These are phyloP conservation scores for Parasteatoda lunata DNA, from an alignment of 2,888 invertebrate species.

Conservation along the genomic window DNA sequence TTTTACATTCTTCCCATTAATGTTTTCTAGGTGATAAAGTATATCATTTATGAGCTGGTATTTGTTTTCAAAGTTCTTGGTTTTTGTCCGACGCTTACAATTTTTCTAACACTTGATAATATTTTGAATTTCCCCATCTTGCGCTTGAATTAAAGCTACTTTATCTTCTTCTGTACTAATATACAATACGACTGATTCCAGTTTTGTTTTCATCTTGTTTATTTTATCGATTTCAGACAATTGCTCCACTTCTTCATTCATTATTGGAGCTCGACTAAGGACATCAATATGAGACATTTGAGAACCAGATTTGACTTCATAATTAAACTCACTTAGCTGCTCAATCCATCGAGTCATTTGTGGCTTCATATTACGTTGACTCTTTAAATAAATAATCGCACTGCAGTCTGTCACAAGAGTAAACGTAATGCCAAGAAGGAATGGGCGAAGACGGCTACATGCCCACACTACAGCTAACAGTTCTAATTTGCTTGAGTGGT, in stretches of 20 bases:
- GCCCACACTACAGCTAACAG: slow-evolving; percentile 1
- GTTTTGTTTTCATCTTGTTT: neutral
- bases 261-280: neutral
- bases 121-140: too few relatives aligned
- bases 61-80: too few relatives aligned
- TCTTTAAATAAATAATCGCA: slow-evolving; percentile 4
- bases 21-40: too few relatives aligned
- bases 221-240: neutral
- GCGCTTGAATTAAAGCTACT: too few relatives aligned
- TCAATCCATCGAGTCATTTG: neutral
- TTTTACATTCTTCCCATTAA: too few relatives aligned
- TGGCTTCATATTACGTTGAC: slow-evolving; percentile 7
- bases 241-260: neutral
- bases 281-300: neutral
- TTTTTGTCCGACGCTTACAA: too few relatives aligned
- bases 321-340: neutral
- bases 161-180: slow-evolving; percentile 10
- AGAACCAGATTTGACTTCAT: neutral
- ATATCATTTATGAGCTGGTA: too few relatives aligned
- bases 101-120: too few relatives aligned
- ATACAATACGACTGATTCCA: neutral
- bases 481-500: too few relatives aligned
- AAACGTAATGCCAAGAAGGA: neutral
- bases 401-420: slow-evolving; percentile 9
- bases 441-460: neutral